These are phyloP conservation scores for Sebastes reedi DNA, from an alignment of 2,797 vertebrate species.

Conservation along the genomic window DNA sequence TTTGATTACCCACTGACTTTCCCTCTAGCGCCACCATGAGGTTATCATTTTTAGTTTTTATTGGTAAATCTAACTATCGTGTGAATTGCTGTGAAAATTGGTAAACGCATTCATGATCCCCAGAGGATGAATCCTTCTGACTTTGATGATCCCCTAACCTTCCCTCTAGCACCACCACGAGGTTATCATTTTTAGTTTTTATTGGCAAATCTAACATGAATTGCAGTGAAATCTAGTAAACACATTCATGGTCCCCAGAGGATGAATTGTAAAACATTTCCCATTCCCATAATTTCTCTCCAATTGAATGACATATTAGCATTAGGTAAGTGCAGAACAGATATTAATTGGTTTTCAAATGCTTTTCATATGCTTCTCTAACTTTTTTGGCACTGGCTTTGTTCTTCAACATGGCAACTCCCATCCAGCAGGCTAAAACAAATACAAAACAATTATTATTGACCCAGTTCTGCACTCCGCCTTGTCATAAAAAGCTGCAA, in stretches of 20 bases:
- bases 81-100: no score
- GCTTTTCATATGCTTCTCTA: constrained; percentile 18
- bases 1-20: background rate
- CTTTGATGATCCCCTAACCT: background rate
- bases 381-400: constrained; percentile 9
- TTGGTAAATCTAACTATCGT: background rate
- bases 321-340: constrained; percentile 30
- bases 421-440: constrained; percentile 35
- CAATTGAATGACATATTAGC: constrained; percentile 16
- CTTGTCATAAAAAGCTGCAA: constrained; percentile 9
- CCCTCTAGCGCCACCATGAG: background rate
- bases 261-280: background rate
- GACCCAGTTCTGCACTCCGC: constrained; percentile 23
- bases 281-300: background rate
- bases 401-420: constrained; percentile 16
- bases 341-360: constrained; percentile 29
- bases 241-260: background rate
- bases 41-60: background rate
- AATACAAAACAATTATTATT: constrained; percentile 16
- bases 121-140: background rate
- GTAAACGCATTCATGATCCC: background rate
- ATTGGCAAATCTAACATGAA: background rate
- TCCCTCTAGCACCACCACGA: background rate
- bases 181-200: background rate
- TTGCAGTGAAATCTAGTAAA: background rate